These are phyloP conservation scores for Uloborus diversus DNA, from an alignment of 1,140 invertebrate genomes.

Conservation along the genomic window DNA sequence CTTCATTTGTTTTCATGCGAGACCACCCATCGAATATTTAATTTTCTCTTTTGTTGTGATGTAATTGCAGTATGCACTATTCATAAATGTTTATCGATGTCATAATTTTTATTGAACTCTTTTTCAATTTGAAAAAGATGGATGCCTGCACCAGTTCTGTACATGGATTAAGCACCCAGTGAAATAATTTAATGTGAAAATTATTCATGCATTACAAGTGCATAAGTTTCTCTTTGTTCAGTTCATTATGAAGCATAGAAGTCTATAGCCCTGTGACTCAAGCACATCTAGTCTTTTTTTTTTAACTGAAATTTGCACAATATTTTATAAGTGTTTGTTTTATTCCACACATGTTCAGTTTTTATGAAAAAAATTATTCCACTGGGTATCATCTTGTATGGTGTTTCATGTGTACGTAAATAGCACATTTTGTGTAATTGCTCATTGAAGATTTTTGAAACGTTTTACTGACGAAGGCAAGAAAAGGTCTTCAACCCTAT, in stretches of 20 bases:
- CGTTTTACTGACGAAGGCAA: background rate
- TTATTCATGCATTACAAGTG: background rate
- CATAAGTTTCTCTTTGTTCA: background rate
- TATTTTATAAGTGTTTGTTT: background rate
- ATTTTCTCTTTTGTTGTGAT: constrained; percentile 29
- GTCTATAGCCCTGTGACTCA: constrained; percentile 8
- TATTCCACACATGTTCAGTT: background rate
- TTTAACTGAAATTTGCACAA: constrained; percentile 39
- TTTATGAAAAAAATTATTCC: constrained; percentile 45
- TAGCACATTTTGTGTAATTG: constrained; percentile 53
- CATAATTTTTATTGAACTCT: background rate
- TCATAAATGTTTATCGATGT: background rate
- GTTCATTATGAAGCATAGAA: background rate
- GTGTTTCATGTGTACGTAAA: constrained; percentile 42
- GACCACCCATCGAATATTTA: constrained; percentile 39
- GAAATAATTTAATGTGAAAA: constrained; percentile 30
- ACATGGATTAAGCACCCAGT: constrained; percentile 17
- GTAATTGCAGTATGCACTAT: constrained; percentile 8
- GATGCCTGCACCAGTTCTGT: constrained; percentile 28
- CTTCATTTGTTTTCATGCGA: constrained; percentile 12
- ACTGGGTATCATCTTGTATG: constrained; percentile 45
- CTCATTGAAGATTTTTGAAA: constrained; percentile 46
- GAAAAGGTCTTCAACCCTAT: background rate
- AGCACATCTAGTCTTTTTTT: constrained; percentile 51
- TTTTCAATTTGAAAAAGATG: constrained; percentile 23